A percentile compares a stretch with the other conserved stretches of the same genome.
Evolutionary conservation across 2,888 invertebrate species (phyloP).

Genomic region (Drosophila lutescens): DNA sequence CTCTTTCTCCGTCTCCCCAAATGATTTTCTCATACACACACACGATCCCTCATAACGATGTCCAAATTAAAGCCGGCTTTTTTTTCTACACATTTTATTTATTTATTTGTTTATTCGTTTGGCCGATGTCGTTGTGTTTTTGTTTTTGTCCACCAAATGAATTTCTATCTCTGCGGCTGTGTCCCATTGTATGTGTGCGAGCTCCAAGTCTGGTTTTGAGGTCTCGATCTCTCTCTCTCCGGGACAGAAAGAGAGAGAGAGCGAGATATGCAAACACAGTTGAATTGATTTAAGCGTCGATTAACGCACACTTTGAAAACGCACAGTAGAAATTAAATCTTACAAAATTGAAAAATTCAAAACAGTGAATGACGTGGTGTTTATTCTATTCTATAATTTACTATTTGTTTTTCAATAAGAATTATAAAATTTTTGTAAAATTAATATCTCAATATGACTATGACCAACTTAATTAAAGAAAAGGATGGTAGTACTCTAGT

Average conservation of each 20-base stretch:
- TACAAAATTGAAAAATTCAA: not conserved
- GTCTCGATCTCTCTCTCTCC: constrained; percentile 7
- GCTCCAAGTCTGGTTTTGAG: constrained; percentile 65
- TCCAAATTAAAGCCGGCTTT: constrained; percentile 75
- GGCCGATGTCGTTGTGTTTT: constrained; percentile 19
- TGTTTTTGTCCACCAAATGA: constrained; percentile 25
- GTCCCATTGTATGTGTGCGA: constrained; percentile 30
- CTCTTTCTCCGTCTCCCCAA: constrained; percentile 40
- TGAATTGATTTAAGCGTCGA: constrained; percentile 77
- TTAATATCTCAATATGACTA: too few relatives aligned
- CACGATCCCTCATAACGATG: constrained; percentile 20
- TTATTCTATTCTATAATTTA: too few relatives aligned
- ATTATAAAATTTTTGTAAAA: too few relatives aligned
- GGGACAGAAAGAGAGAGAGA: constrained; percentile 25
- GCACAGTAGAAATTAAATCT: not conserved
- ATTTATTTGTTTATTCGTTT: constrained; percentile 69
- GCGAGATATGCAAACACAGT: constrained; percentile 64
- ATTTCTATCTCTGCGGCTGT: constrained; percentile 43
- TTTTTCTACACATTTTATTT: constrained; percentile 52
- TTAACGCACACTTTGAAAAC: constrained; percentile 61
- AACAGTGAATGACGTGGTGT: not conserved
- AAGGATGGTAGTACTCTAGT: too few relatives aligned
- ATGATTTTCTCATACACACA: constrained; percentile 9
- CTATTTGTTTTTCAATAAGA: too few relatives aligned
- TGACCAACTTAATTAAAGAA: too few relatives aligned